A percentile compares a stretch with the other conserved stretches of the same genome.
Evolutionary conservation across 1,140 invertebrate species (phyloP).

Genomic region (Drosophila truncata): DNA sequence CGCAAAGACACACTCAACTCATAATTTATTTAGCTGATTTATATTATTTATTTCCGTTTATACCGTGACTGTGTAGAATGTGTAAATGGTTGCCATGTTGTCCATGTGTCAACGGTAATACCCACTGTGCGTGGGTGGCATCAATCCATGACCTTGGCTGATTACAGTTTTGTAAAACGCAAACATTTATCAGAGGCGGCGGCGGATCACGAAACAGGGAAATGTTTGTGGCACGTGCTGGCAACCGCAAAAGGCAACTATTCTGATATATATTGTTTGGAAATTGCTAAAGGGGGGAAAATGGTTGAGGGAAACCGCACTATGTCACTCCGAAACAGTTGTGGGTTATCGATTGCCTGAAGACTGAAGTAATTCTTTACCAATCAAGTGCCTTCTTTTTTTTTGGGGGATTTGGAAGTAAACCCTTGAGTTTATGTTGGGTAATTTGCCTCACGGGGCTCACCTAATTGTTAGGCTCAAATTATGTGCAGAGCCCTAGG

Average conservation of each 20-base stretch:
- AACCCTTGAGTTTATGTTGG: constrained; percentile 52
- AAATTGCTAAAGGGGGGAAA: constrained; percentile 2
- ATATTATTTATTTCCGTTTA: constrained; percentile 45
- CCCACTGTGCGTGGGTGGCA: constrained; percentile 46
- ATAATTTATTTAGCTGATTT: constrained; percentile 40
- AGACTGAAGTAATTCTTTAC: neutral
- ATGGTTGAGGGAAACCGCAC: constrained; percentile 10
- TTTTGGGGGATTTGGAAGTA: neutral
- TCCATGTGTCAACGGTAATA: constrained; percentile 14
- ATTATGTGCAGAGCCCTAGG: constrained; percentile 37
- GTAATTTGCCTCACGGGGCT: constrained; percentile 48
- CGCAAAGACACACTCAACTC: constrained; percentile 14
- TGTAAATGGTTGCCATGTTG: constrained; percentile 14
- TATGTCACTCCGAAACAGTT: constrained; percentile 27
- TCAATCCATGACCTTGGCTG: constrained; percentile 28
- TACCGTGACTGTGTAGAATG: constrained; percentile 44
- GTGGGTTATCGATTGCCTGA: constrained; percentile 30
- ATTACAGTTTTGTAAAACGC: constrained; percentile 51
- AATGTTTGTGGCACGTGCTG: constrained; percentile 51
- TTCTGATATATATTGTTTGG: constrained; percentile 38
- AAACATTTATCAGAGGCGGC: constrained; percentile 36
- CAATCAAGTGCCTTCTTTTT: neutral
- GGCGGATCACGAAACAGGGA: constrained; percentile 31
- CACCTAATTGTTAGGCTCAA: constrained; percentile 53
- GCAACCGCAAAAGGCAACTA: constrained; percentile 38